A percentile compares a stretch with the other conserved stretches of the same genome.
These are phyloP conservation scores for Oncorhynchus clarkii DNA, from an alignment of 2,113 vertebrate species.

Conservation along the genomic window DNA sequence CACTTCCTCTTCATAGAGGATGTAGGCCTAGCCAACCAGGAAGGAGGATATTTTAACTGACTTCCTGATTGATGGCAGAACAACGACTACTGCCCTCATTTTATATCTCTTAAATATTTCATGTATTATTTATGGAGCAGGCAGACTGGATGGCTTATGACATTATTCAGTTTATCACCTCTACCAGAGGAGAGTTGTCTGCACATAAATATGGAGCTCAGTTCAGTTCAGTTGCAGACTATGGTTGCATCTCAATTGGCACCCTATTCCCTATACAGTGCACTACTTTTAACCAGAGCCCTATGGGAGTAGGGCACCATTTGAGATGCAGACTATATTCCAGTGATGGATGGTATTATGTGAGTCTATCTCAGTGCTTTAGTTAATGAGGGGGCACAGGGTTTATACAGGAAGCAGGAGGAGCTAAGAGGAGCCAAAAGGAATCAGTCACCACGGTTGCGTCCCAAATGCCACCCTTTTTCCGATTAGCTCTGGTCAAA, in stretches of 20 bases:
- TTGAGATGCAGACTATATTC: background rate
- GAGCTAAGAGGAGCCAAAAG: constrained; percentile 7
- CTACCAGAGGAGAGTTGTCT: constrained; percentile 13
- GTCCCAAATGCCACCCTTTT: constrained; percentile 7
- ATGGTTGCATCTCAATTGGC: no score
- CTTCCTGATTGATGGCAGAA: constrained; percentile 35
- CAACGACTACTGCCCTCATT: constrained; percentile 32
- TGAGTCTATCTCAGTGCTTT: constrained; percentile 16
- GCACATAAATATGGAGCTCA: background rate
- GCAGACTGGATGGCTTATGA: constrained; percentile 11
- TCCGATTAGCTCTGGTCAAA: constrained; percentile 1
- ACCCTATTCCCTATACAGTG: no score
- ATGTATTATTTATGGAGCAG: constrained; percentile 48
- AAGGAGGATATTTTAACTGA: background rate
- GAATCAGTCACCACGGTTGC: constrained; percentile 27
- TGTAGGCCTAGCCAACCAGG: constrained; percentile 10
- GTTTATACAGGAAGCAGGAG: constrained; percentile 9
- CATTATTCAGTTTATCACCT: constrained; percentile 34
- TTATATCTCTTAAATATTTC: constrained; percentile 52
- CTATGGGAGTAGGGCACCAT: no score
- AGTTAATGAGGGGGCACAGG: constrained; percentile 32
- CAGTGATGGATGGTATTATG: constrained; percentile 30
- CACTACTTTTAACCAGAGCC: no score
- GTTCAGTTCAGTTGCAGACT: background rate
- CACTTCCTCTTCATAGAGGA: background rate